Evolutionary conservation across 2,888 invertebrate genomes (phyloP).

Genomic region (Calephelis perditalis): DNA sequence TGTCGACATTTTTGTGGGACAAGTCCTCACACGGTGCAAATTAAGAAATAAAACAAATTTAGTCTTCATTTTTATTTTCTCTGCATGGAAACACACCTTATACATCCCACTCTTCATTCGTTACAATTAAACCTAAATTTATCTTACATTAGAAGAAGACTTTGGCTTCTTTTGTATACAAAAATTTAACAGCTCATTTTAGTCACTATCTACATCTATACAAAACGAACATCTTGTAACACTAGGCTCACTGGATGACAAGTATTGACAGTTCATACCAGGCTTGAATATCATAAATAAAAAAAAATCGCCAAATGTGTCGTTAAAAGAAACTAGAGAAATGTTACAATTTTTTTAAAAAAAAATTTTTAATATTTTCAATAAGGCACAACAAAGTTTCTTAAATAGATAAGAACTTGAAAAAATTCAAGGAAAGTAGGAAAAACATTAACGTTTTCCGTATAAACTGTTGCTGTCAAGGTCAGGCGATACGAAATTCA

Average conservation of each 20-base stretch:
- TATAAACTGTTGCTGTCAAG: too few species aligned
- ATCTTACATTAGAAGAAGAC: slow-evolving; percentile 63
- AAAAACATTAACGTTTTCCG: too few species aligned
- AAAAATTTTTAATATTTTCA: too few species aligned
- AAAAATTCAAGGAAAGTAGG: too few species aligned
- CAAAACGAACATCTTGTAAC: slow-evolving; percentile 9
- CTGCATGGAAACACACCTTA: slow-evolving; percentile 44
- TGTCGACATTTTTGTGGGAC: too few species aligned
- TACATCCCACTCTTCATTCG: slow-evolving; percentile 45
- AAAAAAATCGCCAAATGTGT: too few species aligned
- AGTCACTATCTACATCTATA: slow-evolving; percentile 39
- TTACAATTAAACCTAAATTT: slow-evolving; percentile 50
- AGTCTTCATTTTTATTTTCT: slow-evolving; percentile 48
- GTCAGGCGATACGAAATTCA: too few species aligned
- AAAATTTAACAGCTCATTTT: slow-evolving; percentile 37
- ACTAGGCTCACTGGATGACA: slow-evolving; percentile 3
- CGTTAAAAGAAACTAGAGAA: too few species aligned
- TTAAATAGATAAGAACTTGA: too few species aligned
- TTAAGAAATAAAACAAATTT: slow-evolving; percentile 34
- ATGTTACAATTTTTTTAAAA: too few species aligned
- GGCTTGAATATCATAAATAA: background rate
- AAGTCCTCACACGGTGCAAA: too few species aligned
- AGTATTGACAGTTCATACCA: background rate
- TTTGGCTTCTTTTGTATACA: slow-evolving; percentile 65
- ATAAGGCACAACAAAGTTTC: too few species aligned